These are phyloP conservation scores for Vanessa cardui DNA, from an alignment of 2,888 invertebrate genomes.

Conservation along the genomic window DNA sequence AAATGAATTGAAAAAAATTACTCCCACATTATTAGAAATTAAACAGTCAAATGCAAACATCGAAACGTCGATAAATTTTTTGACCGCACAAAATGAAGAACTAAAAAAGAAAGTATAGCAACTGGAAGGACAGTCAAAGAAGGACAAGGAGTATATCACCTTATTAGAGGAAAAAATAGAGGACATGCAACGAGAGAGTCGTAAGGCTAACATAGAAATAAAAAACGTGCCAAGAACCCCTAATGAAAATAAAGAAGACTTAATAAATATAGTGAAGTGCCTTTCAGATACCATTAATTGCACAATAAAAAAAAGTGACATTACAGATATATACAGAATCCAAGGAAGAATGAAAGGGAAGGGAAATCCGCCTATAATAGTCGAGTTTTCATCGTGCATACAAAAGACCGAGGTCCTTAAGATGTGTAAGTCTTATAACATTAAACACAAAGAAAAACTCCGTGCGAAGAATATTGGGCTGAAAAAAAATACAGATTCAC, in stretches of 20 bases:
- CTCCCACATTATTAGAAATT: not conserved
- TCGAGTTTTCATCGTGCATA: not conserved
- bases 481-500: not conserved
- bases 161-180: not conserved
- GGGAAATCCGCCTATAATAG: not conserved
- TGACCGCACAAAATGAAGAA: not conserved
- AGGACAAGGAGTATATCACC: not conserved
- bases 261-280: not conserved
- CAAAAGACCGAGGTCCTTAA: not conserved
- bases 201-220: not conserved
- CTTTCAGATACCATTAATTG: not conserved
- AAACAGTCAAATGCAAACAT: not conserved
- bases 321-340: not conserved
- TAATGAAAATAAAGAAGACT: not conserved
- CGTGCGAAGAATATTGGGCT: not conserved
- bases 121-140: not conserved
- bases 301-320: not conserved
- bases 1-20: not conserved
- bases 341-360: not conserved
- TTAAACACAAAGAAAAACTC: not conserved
- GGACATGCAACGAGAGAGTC: not conserved
- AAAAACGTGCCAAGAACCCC: not conserved
- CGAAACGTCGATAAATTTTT: not conserved
- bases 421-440: not conserved
- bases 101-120: not conserved